Conservation (phyloP, 2,113 vertebrate species). For the Oncorhynchus masou region DNA sequence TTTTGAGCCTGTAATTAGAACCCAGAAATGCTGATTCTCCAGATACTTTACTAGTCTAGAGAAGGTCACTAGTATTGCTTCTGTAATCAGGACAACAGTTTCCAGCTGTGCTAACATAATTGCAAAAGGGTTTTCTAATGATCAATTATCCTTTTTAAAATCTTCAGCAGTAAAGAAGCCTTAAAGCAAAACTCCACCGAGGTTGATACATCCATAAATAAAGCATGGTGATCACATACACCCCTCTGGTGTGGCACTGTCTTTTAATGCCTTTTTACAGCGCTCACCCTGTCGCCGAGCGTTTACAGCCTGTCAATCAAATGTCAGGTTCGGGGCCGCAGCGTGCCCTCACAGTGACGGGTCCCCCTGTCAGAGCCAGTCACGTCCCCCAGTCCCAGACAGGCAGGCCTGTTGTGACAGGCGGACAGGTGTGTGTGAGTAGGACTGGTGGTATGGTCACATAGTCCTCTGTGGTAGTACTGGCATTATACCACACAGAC, state of each 20-base stretch:
- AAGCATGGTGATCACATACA: constrained; percentile 12
- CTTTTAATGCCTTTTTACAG: constrained; percentile 21
- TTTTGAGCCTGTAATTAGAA: too few relatives aligned
- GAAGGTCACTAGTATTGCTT: too few relatives aligned
- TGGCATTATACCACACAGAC: too few relatives aligned
- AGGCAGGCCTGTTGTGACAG: constrained; percentile 15
- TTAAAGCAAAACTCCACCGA: constrained; percentile 2
- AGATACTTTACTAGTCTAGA: too few relatives aligned
- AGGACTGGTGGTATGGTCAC: neutral
- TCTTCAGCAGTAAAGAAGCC: constrained; percentile 1
- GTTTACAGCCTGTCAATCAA: constrained; percentile 42
- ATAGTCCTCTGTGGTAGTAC: too few relatives aligned
- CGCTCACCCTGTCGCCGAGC: constrained; percentile 6
- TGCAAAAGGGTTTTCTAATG: too few relatives aligned
- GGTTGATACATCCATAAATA: constrained; percentile 9
- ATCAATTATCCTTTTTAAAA: too few relatives aligned
- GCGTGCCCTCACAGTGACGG: neutral
- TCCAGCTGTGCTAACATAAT: too few relatives aligned
- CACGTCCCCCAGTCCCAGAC: constrained; percentile 11
- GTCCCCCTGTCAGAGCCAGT: constrained; percentile 43
- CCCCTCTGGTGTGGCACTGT: constrained; percentile 13
- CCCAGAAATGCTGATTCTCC: too few relatives aligned
- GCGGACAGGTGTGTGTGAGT: constrained; percentile 6
- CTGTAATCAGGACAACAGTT: too few relatives aligned
- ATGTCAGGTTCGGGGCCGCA: neutral